Percentiles rank a stretch among this genome's conserved stretches.
These are phyloP conservation scores for Odontophorus gujanensis DNA, from an alignment of 2,113 vertebrate genomes.

Conservation along the genomic window DNA sequence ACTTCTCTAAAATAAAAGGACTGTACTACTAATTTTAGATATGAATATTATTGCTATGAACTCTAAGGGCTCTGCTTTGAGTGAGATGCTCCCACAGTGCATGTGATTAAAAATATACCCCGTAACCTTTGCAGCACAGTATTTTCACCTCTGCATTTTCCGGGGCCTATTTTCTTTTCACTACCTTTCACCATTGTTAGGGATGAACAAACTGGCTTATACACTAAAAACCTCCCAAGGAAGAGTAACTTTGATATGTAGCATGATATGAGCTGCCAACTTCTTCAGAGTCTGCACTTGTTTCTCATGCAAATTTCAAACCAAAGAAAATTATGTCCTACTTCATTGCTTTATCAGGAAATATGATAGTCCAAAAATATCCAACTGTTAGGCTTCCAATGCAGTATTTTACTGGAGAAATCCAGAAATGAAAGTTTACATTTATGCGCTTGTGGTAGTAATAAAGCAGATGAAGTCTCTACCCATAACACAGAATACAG, in stretches of 20 bases:
- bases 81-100: not conserved
- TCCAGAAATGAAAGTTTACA: not conserved
- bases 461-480: not conserved
- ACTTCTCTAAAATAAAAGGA: slow-evolving; percentile 17
- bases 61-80: not conserved
- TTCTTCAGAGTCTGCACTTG: not conserved
- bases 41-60: not conserved
- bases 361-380: not conserved
- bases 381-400: not conserved
- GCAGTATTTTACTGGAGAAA: not conserved
- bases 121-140: slow-evolving; percentile 19
- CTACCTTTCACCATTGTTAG: not conserved
- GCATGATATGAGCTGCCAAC: not conserved
- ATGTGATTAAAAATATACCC: slow-evolving; percentile 1
- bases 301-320: not conserved
- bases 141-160: slow-evolving; percentile 13
- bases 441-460: not conserved
- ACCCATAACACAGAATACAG: not conserved
- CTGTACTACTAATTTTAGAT: slow-evolving; percentile 42
- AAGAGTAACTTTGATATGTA: not conserved
- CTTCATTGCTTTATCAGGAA: not conserved
- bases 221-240: not conserved
- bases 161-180: not conserved
- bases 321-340: not conserved
- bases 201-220: not conserved